Percentiles rank a stretch among this genome's conserved stretches.
Evolutionary conservation across 2,888 invertebrate genomes (phyloP).

Genomic region (Tetranychus piercei): DNA sequence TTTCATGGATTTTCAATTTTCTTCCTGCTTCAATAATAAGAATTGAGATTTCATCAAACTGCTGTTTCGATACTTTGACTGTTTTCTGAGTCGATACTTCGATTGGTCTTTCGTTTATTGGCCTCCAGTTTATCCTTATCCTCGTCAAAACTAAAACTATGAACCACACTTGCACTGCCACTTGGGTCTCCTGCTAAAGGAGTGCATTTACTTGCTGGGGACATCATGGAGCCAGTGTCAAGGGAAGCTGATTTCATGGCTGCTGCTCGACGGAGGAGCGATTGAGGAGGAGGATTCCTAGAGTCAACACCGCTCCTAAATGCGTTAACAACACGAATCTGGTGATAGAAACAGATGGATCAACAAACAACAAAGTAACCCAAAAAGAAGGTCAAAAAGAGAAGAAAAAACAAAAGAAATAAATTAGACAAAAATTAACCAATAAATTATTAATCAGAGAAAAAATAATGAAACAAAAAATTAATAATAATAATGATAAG

Average conservation of each 20-base stretch:
- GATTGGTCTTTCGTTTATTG: neutral
- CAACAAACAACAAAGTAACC: conserved; percentile 25
- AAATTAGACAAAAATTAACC: conserved; percentile 27
- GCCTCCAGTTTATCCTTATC: conserved; percentile 1
- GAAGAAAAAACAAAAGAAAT: conserved; percentile 25
- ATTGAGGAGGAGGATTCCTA: conserved; percentile 59
- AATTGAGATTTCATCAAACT: conserved; percentile 4
- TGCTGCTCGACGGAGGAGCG: conserved; percentile 18
- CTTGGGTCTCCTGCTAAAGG: neutral
- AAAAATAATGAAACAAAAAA: conserved; percentile 30
- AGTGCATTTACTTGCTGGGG: neutral
- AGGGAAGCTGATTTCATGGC: conserved; percentile 20
- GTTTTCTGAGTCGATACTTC: conserved; percentile 6
- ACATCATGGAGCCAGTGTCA: conserved; percentile 14
- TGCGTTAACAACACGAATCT: conserved; percentile 99
- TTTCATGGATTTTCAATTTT: too few species aligned
- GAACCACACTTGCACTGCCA: neutral
- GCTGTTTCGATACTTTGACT: conserved; percentile 8
- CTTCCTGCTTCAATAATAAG: neutral
- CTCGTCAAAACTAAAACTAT: conserved; percentile 10
- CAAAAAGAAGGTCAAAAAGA: conserved; percentile 31
- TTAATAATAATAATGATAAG: conserved; percentile 31
- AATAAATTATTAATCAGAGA: conserved; percentile 27
- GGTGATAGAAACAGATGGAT: conserved; percentile 31
- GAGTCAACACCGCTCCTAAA: conserved; percentile 92